phyloP scores from a whole-genome alignment of 2,113 vertebrate genomes.

The Periophthalmodon schlosseri region DNA sequence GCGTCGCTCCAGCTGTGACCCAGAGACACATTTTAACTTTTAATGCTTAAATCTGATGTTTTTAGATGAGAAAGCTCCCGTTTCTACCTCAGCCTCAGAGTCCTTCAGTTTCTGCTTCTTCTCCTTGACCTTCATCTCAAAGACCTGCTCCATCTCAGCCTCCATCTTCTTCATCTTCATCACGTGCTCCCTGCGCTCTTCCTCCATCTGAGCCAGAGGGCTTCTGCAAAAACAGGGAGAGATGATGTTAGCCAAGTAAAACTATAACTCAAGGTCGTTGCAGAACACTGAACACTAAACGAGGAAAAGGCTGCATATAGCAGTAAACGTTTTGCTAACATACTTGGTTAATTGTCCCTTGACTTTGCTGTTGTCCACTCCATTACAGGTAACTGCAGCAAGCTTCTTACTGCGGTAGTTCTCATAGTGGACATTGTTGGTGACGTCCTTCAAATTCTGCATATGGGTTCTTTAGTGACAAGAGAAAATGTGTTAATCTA shows the following conservation, averaged over 20 bases:
- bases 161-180: slow-evolving; percentile 88
- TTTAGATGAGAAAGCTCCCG: slow-evolving; percentile 9
- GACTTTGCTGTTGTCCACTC: slow-evolving; percentile 76
- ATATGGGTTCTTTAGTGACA: slow-evolving; percentile 75
- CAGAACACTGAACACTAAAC: neutral
- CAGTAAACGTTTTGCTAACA: neutral
- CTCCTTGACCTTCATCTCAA: slow-evolving; percentile 86
- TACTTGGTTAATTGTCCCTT: slow-evolving; percentile 83
- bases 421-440: slow-evolving; percentile 84
- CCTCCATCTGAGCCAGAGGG: slow-evolving; percentile 84
- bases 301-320: no score
- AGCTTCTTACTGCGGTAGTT: slow-evolving; percentile 83
- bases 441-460: slow-evolving; percentile 84
- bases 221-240: slow-evolving; percentile 66
- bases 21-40: neutral
- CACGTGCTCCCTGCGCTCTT: slow-evolving; percentile 81
- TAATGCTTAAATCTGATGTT: slow-evolving; percentile 4
- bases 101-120: slow-evolving; percentile 86
- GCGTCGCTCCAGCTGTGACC: slow-evolving; percentile 76
- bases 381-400: slow-evolving; percentile 81
- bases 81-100: slow-evolving; percentile 80
- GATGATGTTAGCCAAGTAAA: neutral
- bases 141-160: slow-evolving; percentile 85
- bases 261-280: neutral
- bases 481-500: neutral